Base-by-base conservation (phyloP, 2,888 invertebrate genomes). In the Meganola albula region DNA sequence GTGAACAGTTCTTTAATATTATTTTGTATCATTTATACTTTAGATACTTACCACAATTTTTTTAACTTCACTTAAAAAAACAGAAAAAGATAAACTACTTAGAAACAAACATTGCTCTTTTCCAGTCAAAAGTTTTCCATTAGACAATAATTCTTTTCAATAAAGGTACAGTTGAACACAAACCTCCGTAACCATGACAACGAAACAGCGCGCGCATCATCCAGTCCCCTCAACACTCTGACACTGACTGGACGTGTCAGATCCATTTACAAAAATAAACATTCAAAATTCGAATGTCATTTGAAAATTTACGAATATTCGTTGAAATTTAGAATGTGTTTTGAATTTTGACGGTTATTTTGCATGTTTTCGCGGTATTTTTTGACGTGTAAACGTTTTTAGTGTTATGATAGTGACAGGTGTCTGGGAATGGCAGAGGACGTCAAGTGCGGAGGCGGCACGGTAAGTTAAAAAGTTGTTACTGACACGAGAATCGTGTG, bases 171-270 rank as follows among this genome's bases (percentile, higher is more conserved):
- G n/a, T n/a, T 30, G 49, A 41, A 55, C 42, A 44, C 42, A 31
- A 49, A 52, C 53, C 72, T 86, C 31, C 44, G 77, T 82, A 51
- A 43, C 64, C 64, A 79, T 78, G 67, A 61, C 34, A 60, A 83
- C 80, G 10, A 40, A 37, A 42, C 69, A 73, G 80, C 83, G 83
- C 83, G 84, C 84, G 83, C 84, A 82, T n/a, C n/a, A n/a, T 11
- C 71, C 78, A 83, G 83, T 83, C 61, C 41, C 48, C 42, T 53
- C 62, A 48, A 53, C 64, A 54, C 70, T 43, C 35, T 54, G 50
- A 53, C 20, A 37, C 48, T 34, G 65, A 50, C 42, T 56, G 66
- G 73, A 62, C 79, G 84, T 67, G 70, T 70, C 44, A 31, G 37
- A 37, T 39, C 42, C 16, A 43, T 31, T 35, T 48, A 37, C 46